A percentile compares a stretch with the other conserved stretches of the same genome.
phyloP scores from a whole-genome alignment of 2,888 invertebrate genomes.

The Nemapogon koenigi region DNA sequence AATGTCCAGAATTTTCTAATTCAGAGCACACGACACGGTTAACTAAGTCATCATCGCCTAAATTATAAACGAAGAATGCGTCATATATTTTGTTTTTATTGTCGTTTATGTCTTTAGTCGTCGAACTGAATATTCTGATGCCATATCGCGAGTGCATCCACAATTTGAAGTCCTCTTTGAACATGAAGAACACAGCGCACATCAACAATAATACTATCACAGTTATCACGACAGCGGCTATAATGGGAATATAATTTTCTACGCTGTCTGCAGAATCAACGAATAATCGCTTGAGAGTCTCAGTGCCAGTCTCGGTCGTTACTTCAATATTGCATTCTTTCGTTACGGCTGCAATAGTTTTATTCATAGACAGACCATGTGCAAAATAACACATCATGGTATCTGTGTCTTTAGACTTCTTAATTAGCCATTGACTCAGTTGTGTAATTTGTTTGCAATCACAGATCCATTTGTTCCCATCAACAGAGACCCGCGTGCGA shows the following conservation, averaged over 20 bases:
- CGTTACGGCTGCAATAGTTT: constrained; percentile 52
- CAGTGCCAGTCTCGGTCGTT: constrained; percentile 69
- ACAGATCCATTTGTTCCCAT: constrained; percentile 85
- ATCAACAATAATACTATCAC: constrained; percentile 73
- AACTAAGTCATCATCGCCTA: constrained; percentile 77
- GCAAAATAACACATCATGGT: constrained; percentile 72
- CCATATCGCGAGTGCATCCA: constrained; percentile 83
- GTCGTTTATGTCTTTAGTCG: constrained; percentile 59
- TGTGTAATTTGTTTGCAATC: constrained; percentile 76
- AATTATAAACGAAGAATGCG: constrained; percentile 87
- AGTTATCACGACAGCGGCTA: constrained; percentile 74
- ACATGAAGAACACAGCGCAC: constrained; percentile 75
- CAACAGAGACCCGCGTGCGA: constrained; percentile 73
- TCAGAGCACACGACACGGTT: constrained; percentile 73
- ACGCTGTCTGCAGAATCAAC: constrained; percentile 71
- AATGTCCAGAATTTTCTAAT: constrained; percentile 70
- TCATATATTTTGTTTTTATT: constrained; percentile 79
- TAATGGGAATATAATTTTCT: constrained; percentile 76
- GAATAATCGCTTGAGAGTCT: constrained; percentile 60
- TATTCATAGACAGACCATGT: constrained; percentile 54
- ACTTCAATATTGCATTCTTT: constrained; percentile 68
- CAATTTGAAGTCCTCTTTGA: constrained; percentile 77
- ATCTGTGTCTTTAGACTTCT: constrained; percentile 71
- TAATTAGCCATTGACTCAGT: constrained; percentile 73
- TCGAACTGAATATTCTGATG: constrained; percentile 73